These are phyloP conservation scores for Nesoenas mayeri DNA, from an alignment of 2,113 vertebrate genomes.

Conservation along the genomic window DNA sequence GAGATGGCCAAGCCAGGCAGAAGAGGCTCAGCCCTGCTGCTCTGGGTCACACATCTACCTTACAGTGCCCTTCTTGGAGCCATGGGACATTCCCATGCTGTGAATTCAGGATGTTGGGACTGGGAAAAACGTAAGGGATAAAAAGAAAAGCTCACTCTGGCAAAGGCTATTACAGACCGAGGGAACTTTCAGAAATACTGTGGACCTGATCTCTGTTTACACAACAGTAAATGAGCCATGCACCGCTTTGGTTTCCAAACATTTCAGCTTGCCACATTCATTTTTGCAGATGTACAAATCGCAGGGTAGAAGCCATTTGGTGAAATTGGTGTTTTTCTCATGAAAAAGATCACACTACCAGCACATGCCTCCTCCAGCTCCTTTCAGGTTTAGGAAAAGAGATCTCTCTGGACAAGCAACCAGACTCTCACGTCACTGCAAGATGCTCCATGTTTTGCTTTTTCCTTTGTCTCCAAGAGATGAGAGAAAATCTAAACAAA, in stretches of 20 bases:
- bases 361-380: background rate
- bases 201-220: background rate
- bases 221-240: background rate
- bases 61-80: background rate
- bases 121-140: background rate
- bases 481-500: background rate
- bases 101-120: background rate
- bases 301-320: background rate
- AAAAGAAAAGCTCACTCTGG: background rate
- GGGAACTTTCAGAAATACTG: background rate
- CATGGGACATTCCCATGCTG: rapidly evolving
- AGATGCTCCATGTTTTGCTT: background rate
- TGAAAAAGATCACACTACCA: background rate
- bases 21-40: background rate
- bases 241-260: background rate
- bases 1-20: background rate
- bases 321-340: background rate
- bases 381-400: background rate
- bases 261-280: background rate
- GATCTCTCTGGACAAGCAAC: background rate
- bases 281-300: background rate
- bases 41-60: background rate
- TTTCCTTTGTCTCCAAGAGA: background rate
- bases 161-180: background rate
- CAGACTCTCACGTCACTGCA: background rate